Evolutionary conservation across 2,113 vertebrate genomes (phyloP), one percentile per base, ranked within the genome.

Genomic region (Penelope pileata): DNA sequence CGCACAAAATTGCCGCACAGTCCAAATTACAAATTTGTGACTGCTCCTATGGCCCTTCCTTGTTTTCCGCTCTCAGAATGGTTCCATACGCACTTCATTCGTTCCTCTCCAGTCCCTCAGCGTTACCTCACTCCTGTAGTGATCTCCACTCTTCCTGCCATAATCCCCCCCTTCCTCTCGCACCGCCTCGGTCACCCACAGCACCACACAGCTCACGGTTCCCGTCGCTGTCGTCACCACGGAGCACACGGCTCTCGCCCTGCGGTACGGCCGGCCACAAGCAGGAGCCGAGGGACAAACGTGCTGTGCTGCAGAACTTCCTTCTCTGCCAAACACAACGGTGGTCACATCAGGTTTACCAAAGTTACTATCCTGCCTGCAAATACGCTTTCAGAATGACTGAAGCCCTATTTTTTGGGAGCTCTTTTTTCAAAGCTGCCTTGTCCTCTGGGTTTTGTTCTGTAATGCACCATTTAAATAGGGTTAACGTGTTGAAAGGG

Each of bases 281-380:
- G 26, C 2, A 60, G 51, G n/a, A 59, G n/a, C 13, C n/a, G n/a
- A n/a, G n/a, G n/a, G n/a, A n/a, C n/a, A n/a, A n/a, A n/a, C n/a
- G n/a, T n/a, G n/a, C n/a, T 21, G 1, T 1, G 9, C 48, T 24
- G 5, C 1, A 1, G n/a, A 32, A 4, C 18, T 59, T 11, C 38
- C 45, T 38, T 60, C 26, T n/a, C 43, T 34, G 3, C 43, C 11
- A 15, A 36, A 56, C 45, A 30, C 50, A 48, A 16, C 0, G 3
- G 51, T 9, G n/a, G 22, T 53, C 9, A 48, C 16, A 12, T 58
- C 50, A 70, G 50, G 58, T 5, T n/a, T 27, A 68, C 36, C n/a
- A 16, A 34, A 60, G 45, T 42, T 26, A 27, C 9, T 16, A 17
- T 34, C 26, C n/a, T 75, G 34, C 29, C 45, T 45, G 29, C 18